Conservation (phyloP, 2,113 vertebrate genomes). For the Micronisus gabar region DNA sequence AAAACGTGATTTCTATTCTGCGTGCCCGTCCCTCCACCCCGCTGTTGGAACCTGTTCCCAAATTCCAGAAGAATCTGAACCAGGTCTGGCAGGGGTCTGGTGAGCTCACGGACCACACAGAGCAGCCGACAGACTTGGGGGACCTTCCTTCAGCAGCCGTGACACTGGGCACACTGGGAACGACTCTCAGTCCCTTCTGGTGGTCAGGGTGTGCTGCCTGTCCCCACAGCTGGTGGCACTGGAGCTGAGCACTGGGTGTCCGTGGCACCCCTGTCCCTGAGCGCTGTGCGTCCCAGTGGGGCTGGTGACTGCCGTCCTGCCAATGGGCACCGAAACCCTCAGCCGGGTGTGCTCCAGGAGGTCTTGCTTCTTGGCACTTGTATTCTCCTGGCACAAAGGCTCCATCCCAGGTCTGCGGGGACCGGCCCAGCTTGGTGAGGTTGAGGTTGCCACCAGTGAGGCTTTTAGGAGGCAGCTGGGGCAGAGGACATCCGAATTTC, state of each 20-base stretch:
- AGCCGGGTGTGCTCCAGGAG: background rate
- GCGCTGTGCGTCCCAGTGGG: rapidly evolving
- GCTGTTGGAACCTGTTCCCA: background rate
- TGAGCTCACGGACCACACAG: rapidly evolving
- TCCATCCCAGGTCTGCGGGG: background rate
- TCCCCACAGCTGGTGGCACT: background rate
- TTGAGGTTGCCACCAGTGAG: background rate
- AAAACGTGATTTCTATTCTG: background rate
- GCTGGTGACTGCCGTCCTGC: background rate
- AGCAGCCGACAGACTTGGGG: background rate
- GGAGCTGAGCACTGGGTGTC: background rate
- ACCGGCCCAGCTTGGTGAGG: background rate
- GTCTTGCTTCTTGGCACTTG: background rate
- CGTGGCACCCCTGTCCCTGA: background rate
- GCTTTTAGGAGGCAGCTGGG: background rate
- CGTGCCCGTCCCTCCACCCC: rapidly evolving
- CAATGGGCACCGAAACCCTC: rapidly evolving
- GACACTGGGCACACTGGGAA: background rate
- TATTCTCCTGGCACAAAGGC: background rate
- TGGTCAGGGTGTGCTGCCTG: rapidly evolving
- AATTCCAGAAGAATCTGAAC: background rate
- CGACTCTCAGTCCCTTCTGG: rapidly evolving
- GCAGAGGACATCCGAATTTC: background rate
- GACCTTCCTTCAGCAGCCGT: background rate
- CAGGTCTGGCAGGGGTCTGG: background rate